Conservation (phyloP, 2,888 invertebrate species). For the Cerceris ruficornis region DNA sequence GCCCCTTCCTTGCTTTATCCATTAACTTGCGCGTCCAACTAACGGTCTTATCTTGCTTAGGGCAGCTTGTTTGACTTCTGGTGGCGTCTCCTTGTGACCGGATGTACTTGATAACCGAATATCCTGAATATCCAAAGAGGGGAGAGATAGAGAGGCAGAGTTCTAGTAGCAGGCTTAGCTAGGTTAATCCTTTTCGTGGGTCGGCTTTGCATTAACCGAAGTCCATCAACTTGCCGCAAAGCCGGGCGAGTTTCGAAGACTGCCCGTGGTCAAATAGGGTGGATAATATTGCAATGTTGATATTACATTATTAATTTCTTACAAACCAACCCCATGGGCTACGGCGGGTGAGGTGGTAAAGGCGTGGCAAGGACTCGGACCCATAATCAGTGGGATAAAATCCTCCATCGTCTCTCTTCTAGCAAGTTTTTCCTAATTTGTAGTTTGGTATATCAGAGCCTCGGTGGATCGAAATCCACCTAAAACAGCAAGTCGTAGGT, state of each 20-base stretch:
- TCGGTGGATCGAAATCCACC: no score
- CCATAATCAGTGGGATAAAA: no score
- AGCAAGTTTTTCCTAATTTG: no score
- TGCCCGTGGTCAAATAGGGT: conserved; percentile 22
- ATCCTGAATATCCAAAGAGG: conserved; percentile 61
- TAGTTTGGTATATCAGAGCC: no score
- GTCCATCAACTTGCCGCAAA: conserved; percentile 58
- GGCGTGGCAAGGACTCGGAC: no score
- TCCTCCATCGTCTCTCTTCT: no score
- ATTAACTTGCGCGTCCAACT: conserved; percentile 53
- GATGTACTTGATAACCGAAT: conserved; percentile 78
- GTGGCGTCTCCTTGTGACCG: conserved; percentile 76
- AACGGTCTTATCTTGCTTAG: conserved; percentile 73
- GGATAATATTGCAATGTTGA: conserved; percentile 21
- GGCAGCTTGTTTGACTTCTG: conserved; percentile 79
- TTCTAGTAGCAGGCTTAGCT: conserved; percentile 68
- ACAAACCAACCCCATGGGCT: no score
- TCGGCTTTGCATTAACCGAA: conserved; percentile 69
- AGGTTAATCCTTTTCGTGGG: conserved; percentile 76
- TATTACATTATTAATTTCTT: not conserved
- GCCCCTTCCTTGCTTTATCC: conserved; percentile 38
- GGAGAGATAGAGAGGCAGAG: conserved; percentile 31
- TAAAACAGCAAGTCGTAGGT: no score
- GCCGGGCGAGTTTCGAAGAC: conserved; percentile 45
- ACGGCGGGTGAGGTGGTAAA: no score